A percentile compares a stretch with the other conserved stretches of the same genome.
These are phyloP conservation scores for Leptopilina myrica DNA, from an alignment of 2,888 invertebrate genomes.

Conservation along the genomic window DNA sequence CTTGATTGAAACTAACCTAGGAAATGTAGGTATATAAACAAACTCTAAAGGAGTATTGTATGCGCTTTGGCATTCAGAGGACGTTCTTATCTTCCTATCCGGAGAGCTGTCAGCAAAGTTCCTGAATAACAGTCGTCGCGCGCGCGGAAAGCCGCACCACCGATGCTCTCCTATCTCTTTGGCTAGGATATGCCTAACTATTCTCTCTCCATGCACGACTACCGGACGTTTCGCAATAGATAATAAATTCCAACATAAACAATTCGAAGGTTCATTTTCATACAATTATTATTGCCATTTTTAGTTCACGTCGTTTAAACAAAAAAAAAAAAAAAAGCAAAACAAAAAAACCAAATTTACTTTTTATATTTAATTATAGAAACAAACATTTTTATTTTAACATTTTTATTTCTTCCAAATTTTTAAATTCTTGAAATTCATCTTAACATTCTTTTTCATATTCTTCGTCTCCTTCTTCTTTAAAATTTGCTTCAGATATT, in stretches of 20 bases:
- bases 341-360: too few species aligned
- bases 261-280: conserved; percentile 59
- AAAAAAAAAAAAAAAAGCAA: neutral
- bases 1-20: conserved; percentile 43
- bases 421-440: too few species aligned
- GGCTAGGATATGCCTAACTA: conserved; percentile 74
- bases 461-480: neutral
- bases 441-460: too few species aligned
- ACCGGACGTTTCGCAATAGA: conserved; percentile 73
- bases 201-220: conserved; percentile 69
- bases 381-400: too few species aligned
- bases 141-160: conserved; percentile 56
- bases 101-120: conserved; percentile 77
- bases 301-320: neutral
- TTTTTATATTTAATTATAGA: too few species aligned
- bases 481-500: too few species aligned
- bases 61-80: conserved; percentile 74
- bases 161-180: conserved; percentile 70
- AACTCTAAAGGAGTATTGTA: conserved; percentile 70
- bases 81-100: conserved; percentile 76
- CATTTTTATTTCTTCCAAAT: too few species aligned
- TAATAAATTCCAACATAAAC: conserved; percentile 63
- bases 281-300: too few species aligned
- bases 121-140: conserved; percentile 71
- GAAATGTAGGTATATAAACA: conserved; percentile 44